Base-by-base conservation (phyloP, 2,888 invertebrate genomes). In the Portevinia maculata region DNA sequence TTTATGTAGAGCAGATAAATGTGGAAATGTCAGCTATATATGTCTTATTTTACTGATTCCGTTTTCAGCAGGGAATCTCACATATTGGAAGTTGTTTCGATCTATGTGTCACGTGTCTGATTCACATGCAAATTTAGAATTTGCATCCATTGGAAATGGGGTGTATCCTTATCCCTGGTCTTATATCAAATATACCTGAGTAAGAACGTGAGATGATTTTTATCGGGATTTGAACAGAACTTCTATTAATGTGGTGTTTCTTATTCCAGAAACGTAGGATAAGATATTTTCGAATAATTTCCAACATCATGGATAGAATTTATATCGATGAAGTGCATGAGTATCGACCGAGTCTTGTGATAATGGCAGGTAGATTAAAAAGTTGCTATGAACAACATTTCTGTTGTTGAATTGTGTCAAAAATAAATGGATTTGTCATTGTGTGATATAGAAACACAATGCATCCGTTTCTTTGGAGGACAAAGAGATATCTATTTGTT, bases 111-210 rank as follows among this genome's bases (percentile, higher is more conserved):
- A 75, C 79, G 70, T 81, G 69, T 70, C 19, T 19, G 57, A 52
- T 59, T 75, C 75, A 70, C 75, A 75, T 79, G 69, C 24, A 67
- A 73, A 67, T 60, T 50, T 53, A 67, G 74, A 79, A 53, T 79
- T 50, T 53, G 37, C 39, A 52, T 55, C 32, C 11, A 15, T 30
- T 41, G 39, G 28, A 64, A 64, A 64, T 57, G 50, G 21, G 24
- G 41, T 53, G 41, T 30, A 46, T 60, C 57, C 37, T 46, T 37
- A 4, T 15, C 37, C 34, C 17, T 44, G 9, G 19, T 30, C 30
- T 44, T 21, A 11, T 9, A 57, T 57, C 44, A 44, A 57, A 64
- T 75, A 69, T 75, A 70, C 75, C 69, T 69, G 57, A 69, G 48
- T 46, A 13, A 8, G 13, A 57, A 74, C 41, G 79, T 74, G 67